phyloP scores from a whole-genome alignment of 1,140 invertebrate genomes.

The Papilio polytes region DNA sequence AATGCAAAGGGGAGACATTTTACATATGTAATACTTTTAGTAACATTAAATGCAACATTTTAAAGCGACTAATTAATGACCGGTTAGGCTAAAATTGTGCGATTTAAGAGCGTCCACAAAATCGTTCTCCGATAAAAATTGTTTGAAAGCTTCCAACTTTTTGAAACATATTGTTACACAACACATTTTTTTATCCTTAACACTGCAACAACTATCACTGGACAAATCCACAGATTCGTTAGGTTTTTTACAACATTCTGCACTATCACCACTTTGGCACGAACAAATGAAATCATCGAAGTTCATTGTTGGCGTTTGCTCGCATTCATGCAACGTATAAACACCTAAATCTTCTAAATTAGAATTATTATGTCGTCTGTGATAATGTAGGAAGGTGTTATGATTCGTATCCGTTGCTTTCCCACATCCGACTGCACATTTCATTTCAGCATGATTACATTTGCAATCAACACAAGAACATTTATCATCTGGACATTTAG shows the following conservation, averaged over 20 bases:
- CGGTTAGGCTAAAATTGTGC: slow-evolving; percentile 66
- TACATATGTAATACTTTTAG: slow-evolving; percentile 58
- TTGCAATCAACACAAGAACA: slow-evolving; percentile 80
- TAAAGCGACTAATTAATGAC: slow-evolving; percentile 51
- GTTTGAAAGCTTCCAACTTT: slow-evolving; percentile 72
- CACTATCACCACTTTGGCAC: slow-evolving; percentile 48
- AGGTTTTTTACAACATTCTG: slow-evolving; percentile 29
- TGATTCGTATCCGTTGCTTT: slow-evolving; percentile 70
- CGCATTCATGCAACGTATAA: slow-evolving; percentile 67
- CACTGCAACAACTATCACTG: slow-evolving; percentile 47
- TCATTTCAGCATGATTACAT: slow-evolving; percentile 79
- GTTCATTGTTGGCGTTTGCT: slow-evolving; percentile 53
- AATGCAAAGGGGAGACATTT: slow-evolving; percentile 38
- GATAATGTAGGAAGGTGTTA: slow-evolving; percentile 79
- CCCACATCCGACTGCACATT: slow-evolving; percentile 76
- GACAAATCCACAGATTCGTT: not conserved
- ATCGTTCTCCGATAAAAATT: slow-evolving; percentile 68
- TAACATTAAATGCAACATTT: slow-evolving; percentile 72
- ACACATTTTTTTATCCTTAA: slow-evolving; percentile 57
- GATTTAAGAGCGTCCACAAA: slow-evolving; percentile 64
- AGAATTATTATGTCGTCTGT: slow-evolving; percentile 73
- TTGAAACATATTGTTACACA: slow-evolving; percentile 79
- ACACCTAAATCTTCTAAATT: slow-evolving; percentile 80
- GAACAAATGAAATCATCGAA: slow-evolving; percentile 66
- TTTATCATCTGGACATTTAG: slow-evolving; percentile 63